Evolutionary conservation across 1,140 invertebrate genomes (phyloP), one percentile per base, ranked within the genome.

Genomic region (Lithobius niger): DNA sequence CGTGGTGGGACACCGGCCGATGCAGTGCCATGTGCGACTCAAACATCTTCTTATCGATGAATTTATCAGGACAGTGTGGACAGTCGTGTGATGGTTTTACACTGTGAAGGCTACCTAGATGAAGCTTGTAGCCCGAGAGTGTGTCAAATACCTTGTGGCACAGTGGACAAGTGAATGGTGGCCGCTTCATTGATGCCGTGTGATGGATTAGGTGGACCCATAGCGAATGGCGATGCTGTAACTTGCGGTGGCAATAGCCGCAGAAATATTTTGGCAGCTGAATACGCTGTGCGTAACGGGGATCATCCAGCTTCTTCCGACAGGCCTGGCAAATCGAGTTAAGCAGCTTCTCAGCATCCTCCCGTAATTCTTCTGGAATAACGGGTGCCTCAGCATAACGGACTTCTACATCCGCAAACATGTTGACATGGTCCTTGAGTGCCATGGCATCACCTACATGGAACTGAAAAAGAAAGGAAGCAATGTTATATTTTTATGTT

Each of bases 211-310:
- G 22, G 19, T 47, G 44, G 10, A 47, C 22, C 44, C 44, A 47
- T 18, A 47, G 44, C 10, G 44, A 47, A 47, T 47, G 44, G 13
- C 22, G 13, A 21, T 47, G 44, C 44, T 47, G 44, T 21, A 47
- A 47, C 22, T 47, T 47, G 10, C 44, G 44, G 19, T 47, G 44
- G 22, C 44, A 47, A 47, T 47, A 47, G 6, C 44, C 44, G 44
- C 44, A 47, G 19, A 47, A 47, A 21, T 47, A 47, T 21, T 47
- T 47, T 6, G 44, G 44, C 10, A 47, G 22, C 19, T 22, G 22
- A 47, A 47, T 47, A 10, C 19, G 44, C 22, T 15, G 44, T 18
- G 44, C 22, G 19, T 21, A 10, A 47, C 10, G 15, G 6, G 44
- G 44, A 6, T 22, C 22, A 6, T 47, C 19, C 22, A 47, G 22